phyloP scores from a whole-genome alignment of 2,797 vertebrate species.

The Astyanax mexicanus region DNA sequence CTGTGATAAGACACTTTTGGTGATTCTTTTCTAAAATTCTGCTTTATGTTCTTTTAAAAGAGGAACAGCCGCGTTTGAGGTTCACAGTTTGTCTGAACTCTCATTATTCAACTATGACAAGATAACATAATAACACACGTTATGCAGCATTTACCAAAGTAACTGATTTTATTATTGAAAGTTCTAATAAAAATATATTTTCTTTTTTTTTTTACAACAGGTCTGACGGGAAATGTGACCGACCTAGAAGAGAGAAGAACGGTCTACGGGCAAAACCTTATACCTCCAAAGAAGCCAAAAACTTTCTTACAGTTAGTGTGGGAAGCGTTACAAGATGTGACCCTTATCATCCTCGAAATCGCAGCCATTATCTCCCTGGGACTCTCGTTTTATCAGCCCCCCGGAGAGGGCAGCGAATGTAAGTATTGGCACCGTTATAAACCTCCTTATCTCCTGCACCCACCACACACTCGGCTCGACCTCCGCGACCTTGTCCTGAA shows the following conservation, averaged over 20 bases:
- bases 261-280: slow-evolving; percentile 94
- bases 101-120: too few species aligned
- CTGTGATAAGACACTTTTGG: too few species aligned
- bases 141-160: too few species aligned
- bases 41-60: too few species aligned
- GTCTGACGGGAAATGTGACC: slow-evolving; percentile 84
- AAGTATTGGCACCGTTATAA: slow-evolving; percentile 63
- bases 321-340: slow-evolving; percentile 98
- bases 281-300: slow-evolving; percentile 99
- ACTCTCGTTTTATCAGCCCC: slow-evolving; percentile 96
- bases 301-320: slow-evolving; percentile 98
- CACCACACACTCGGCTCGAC: background rate
- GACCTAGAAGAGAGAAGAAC: slow-evolving; percentile 97
- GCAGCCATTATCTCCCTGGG: slow-evolving; percentile 97
- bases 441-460: slow-evolving; percentile 21
- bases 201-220: slow-evolving; percentile 71
- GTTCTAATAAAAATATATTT: too few species aligned
- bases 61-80: too few species aligned
- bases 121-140: too few species aligned
- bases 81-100: too few species aligned
- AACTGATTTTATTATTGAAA: too few species aligned
- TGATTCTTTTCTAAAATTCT: too few species aligned
- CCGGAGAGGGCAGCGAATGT: slow-evolving; percentile 89
- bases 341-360: slow-evolving; percentile 97
- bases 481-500: background rate